phyloP scores from a whole-genome alignment of 2,888 invertebrate genomes.

The Hydriomena furcata region DNA sequence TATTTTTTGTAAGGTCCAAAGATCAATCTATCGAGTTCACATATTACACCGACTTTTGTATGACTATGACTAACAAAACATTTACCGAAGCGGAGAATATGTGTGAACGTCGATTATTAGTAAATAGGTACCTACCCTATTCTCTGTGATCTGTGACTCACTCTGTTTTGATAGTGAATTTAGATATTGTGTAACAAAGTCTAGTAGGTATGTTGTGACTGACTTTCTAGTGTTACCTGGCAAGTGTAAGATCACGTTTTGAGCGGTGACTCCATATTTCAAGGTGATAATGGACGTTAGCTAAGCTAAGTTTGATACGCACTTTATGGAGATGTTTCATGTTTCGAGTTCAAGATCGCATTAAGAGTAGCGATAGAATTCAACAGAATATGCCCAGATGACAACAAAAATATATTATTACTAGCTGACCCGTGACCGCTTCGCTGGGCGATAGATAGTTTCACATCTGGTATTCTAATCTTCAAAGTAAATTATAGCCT shows the following conservation, averaged over 20 bases:
- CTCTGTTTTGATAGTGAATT: conserved; percentile 11
- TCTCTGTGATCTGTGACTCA: conserved; percentile 16
- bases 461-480: too few species aligned
- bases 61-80: conserved; percentile 15
- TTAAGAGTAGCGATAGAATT: too few species aligned
- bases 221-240: conserved; percentile 3
- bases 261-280: conserved; percentile 3
- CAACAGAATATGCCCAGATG: too few species aligned
- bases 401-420: too few species aligned
- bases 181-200: conserved; percentile 1
- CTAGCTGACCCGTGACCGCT: too few species aligned
- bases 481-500: too few species aligned
- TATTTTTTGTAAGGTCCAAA: conserved; percentile 12
- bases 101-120: too few species aligned
- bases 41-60: conserved; percentile 7
- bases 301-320: not conserved
- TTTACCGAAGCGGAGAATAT: conserved; percentile 4
- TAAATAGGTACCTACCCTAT: too few species aligned
- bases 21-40: not conserved
- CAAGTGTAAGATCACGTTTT: conserved; percentile 10
- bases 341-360: not conserved
- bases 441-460: too few species aligned
- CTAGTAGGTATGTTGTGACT: conserved; percentile 4
- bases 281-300: conserved; percentile 9
- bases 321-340: not conserved